Conservation (phyloP, 2,888 invertebrate genomes). For the Aromia moschata region DNA sequence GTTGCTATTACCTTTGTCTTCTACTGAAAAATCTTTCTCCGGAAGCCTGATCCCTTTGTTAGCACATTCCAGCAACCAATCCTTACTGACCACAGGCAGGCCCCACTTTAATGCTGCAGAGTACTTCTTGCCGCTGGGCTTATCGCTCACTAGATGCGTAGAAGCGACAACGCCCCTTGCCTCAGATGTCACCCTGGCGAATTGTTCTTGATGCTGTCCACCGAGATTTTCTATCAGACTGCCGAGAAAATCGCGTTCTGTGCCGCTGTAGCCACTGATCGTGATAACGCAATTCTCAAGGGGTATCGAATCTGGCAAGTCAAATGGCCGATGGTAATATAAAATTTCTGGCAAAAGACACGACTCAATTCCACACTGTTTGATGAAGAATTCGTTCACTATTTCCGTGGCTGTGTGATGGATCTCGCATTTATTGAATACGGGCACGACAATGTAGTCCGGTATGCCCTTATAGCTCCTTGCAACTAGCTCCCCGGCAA, state of each 20-base stretch:
- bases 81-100: conserved; percentile 78
- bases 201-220: conserved; percentile 71
- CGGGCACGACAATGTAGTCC: conserved; percentile 74
- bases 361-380: conserved; percentile 71
- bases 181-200: conserved; percentile 68
- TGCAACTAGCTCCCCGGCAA: conserved; percentile 66
- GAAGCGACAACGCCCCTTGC: conserved; percentile 68
- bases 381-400: conserved; percentile 78
- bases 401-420: conserved; percentile 67
- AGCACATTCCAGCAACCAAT: conserved; percentile 82
- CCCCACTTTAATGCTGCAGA: conserved; percentile 86
- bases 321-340: conserved; percentile 79
- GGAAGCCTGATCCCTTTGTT: conserved; percentile 65
- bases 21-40: conserved; percentile 68
- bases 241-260: conserved; percentile 78
- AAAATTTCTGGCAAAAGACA: conserved; percentile 66
- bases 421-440: conserved; percentile 63
- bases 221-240: conserved; percentile 77
- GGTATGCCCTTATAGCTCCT: conserved; percentile 66
- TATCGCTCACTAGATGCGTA: conserved; percentile 83
- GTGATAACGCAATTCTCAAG: conserved; percentile 79
- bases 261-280: conserved; percentile 78
- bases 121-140: conserved; percentile 81
- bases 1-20: neutral
- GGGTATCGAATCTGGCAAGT: conserved; percentile 61